Percentiles rank a stretch among this genome's conserved stretches.
Conservation (phyloP, 1,140 invertebrate species). For the Drosophila kanapiae region DNA sequence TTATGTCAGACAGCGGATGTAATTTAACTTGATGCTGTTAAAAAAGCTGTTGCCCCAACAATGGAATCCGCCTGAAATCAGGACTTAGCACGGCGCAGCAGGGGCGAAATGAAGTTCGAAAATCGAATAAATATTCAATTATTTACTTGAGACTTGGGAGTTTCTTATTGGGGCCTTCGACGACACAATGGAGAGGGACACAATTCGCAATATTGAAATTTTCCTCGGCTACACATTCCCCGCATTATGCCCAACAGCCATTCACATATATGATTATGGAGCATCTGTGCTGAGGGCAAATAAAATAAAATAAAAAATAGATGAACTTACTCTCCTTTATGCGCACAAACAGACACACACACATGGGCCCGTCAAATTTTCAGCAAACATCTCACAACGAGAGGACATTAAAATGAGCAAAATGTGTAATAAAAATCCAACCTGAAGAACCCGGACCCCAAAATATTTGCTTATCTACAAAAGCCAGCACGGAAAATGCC, state of each 20-base stretch:
- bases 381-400: slow-evolving; percentile 55
- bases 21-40: slow-evolving; percentile 49
- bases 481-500: slow-evolving; percentile 23
- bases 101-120: slow-evolving; percentile 47
- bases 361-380: slow-evolving; percentile 18
- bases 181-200: slow-evolving; percentile 26
- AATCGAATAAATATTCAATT: slow-evolving; percentile 77
- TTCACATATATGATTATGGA: slow-evolving; percentile 38
- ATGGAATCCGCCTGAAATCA: slow-evolving; percentile 28
- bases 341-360: slow-evolving; percentile 7
- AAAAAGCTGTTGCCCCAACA: slow-evolving; percentile 29
- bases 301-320: slow-evolving; percentile 79
- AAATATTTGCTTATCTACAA: slow-evolving; percentile 51
- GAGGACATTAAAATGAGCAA: slow-evolving; percentile 72
- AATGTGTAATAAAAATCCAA: slow-evolving; percentile 71
- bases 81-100: slow-evolving; percentile 1
- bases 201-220: slow-evolving; percentile 38
- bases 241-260: slow-evolving; percentile 37
- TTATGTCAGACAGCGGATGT: slow-evolving; percentile 45
- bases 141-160: slow-evolving; percentile 43
- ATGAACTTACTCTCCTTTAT: slow-evolving; percentile 60
- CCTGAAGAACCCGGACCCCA: slow-evolving; percentile 34
- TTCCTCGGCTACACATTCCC: slow-evolving; percentile 2
- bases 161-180: slow-evolving; percentile 2
- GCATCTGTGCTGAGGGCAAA: slow-evolving; percentile 60